Evolutionary conservation across 2,888 invertebrate genomes (phyloP).

Genomic region (Heliconius aoede): DNA sequence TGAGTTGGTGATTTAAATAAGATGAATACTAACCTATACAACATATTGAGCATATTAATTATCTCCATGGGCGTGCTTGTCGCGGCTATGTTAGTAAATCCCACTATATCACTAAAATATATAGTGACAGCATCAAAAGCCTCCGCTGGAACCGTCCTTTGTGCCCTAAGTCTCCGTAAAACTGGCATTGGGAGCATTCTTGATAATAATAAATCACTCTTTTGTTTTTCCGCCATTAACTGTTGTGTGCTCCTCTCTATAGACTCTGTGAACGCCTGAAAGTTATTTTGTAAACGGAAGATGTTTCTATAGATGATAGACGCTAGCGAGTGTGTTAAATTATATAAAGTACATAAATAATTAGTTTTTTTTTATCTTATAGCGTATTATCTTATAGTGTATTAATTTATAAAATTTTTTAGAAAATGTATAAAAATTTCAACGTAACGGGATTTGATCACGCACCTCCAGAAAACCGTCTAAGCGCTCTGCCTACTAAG

Average conservation of each 20-base stretch:
- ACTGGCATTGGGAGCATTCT: constrained; percentile 85
- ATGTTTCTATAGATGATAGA: constrained; percentile 1
- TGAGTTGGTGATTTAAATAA: too few species aligned
- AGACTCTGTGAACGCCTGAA: constrained; percentile 77
- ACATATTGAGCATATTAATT: constrained; percentile 87
- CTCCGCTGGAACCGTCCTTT: constrained; percentile 85
- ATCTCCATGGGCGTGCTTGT: constrained; percentile 86
- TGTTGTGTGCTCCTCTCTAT: constrained; percentile 79
- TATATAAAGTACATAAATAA: not conserved
- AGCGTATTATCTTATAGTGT: too few species aligned
- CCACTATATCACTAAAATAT: constrained; percentile 88
- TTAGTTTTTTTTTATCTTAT: too few species aligned
- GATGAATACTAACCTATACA: constrained; percentile 82
- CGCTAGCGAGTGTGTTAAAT: not conserved
- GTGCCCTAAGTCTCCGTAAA: constrained; percentile 78
- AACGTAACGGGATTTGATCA: too few species aligned
- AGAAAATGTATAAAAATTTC: too few species aligned
- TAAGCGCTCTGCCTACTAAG: too few species aligned
- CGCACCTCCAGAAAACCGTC: too few species aligned
- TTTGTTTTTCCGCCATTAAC: constrained; percentile 81
- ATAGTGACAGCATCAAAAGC: constrained; percentile 87
- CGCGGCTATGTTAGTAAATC: constrained; percentile 86
- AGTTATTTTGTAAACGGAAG: constrained; percentile 39
- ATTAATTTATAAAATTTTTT: too few species aligned
- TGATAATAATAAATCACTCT: constrained; percentile 83